Conservation (phyloP, 2,113 vertebrate species). For the Odobenus rosmarus region DNA sequence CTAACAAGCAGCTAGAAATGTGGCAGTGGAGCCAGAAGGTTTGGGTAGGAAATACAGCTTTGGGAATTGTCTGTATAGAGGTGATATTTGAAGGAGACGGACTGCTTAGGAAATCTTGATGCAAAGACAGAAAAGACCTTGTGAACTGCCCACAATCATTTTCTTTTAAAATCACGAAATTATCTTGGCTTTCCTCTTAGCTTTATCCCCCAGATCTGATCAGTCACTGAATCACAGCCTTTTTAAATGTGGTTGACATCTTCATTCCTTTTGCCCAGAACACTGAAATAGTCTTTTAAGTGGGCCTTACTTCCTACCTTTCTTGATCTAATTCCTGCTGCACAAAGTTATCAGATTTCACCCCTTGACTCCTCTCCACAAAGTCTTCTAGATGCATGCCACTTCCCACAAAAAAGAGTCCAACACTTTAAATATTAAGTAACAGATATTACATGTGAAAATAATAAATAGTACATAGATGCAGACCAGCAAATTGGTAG, state of each 20-base stretch:
- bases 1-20: not conserved
- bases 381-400: not conserved
- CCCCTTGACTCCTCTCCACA: not conserved
- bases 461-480: not conserved
- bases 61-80: not conserved
- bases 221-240: not conserved
- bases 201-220: not conserved
- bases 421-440: not conserved
- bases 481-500: not conserved
- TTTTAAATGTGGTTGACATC: not conserved
- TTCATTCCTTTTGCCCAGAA: not conserved
- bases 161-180: not conserved
- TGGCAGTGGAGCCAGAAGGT: not conserved
- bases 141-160: not conserved
- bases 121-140: not conserved
- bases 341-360: not conserved
- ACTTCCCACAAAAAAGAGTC: not conserved
- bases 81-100: not conserved
- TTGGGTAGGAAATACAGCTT: not conserved
- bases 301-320: not conserved
- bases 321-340: not conserved
- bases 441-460: not conserved
- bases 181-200: not conserved
- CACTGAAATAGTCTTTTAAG: not conserved
- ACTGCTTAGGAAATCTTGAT: not conserved